Evolutionary conservation across 2,888 invertebrate species (phyloP).

Genomic region (Cephus runcator): DNA sequence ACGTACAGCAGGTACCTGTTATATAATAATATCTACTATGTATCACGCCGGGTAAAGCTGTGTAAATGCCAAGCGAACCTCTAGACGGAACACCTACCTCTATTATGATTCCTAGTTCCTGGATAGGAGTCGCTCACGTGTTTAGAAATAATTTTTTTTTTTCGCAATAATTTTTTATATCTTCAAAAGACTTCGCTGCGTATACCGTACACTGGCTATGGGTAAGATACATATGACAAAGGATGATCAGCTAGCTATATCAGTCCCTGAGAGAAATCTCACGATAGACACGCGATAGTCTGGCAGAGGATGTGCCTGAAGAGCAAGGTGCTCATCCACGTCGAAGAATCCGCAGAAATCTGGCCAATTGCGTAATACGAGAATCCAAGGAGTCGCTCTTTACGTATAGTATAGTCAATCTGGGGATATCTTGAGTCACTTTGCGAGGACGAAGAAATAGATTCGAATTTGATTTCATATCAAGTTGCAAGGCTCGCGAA

Average conservation of each 20-base stretch:
- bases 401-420: neutral
- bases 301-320: neutral
- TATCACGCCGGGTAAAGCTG: neutral
- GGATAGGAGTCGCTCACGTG: neutral
- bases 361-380: neutral
- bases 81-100: neutral
- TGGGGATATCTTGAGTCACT: neutral
- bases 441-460: neutral
- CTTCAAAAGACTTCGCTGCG: neutral
- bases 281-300: neutral
- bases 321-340: neutral
- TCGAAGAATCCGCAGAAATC: neutral
- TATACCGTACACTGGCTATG: slow-evolving; percentile 2
- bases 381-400: neutral
- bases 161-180: neutral
- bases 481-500: neutral
- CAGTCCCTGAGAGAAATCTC: neutral
- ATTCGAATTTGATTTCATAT: neutral
- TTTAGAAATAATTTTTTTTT: neutral
- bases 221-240: neutral
- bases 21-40: neutral
- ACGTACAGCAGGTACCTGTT: neutral
- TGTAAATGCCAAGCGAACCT: neutral
- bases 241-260: neutral
- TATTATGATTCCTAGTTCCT: neutral